These are phyloP conservation scores for Petroica traversi DNA, from an alignment of 2,113 vertebrate genomes.

Conservation along the genomic window DNA sequence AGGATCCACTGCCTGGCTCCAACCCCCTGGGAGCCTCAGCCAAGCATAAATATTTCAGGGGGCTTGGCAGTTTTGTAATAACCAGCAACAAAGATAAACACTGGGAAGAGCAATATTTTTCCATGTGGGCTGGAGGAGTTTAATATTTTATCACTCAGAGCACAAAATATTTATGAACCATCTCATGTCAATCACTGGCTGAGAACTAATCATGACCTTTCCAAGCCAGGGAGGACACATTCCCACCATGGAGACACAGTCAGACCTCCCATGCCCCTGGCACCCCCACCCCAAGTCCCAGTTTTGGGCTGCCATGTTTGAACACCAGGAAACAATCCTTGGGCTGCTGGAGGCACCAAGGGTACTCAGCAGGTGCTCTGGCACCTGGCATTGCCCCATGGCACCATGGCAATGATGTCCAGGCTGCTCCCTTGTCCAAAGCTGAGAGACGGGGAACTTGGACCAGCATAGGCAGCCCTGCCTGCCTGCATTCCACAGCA, in stretches of 20 bases:
- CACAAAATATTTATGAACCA: slow-evolving; percentile 71
- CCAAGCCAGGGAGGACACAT: neutral
- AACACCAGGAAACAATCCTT: neutral
- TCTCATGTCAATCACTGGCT: slow-evolving; percentile 51
- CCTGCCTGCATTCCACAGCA: neutral
- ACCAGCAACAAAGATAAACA: slow-evolving; percentile 64
- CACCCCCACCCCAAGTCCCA: fast-evolving
- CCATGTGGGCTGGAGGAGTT: slow-evolving; percentile 61
- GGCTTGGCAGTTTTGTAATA: slow-evolving; percentile 61
- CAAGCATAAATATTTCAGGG: slow-evolving; percentile 63
- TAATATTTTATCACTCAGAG: slow-evolving; percentile 70
- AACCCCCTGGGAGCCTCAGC: neutral
- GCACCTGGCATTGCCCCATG: fast-evolving
- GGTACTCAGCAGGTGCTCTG: fast-evolving
- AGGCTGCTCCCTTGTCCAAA: neutral
- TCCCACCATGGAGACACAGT: neutral
- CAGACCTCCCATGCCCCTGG: neutral
- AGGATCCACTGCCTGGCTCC: neutral
- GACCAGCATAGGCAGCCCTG: neutral
- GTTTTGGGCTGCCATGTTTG: fast-evolving
- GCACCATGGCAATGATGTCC: neutral
- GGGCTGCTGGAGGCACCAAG: neutral
- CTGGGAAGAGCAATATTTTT: slow-evolving; percentile 55
- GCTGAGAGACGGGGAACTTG: neutral
- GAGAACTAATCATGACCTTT: slow-evolving; percentile 56